These are phyloP conservation scores for Camponotus pennsylvanicus DNA, from an alignment of 1,140 invertebrate species.

Conservation along the genomic window DNA sequence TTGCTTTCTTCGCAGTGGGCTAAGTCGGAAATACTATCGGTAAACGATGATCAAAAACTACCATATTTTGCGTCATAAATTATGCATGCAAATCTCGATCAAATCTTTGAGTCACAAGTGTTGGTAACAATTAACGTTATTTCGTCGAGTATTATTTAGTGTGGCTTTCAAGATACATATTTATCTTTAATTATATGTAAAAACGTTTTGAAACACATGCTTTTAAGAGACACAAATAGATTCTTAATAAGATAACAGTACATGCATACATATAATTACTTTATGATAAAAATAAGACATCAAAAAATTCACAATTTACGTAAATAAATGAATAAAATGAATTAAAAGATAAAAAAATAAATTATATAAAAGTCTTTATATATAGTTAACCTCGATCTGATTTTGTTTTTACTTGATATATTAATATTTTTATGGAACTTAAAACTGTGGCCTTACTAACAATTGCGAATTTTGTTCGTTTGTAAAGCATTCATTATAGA, in stretches of 20 bases:
- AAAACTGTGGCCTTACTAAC: constrained; percentile 6
- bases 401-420: constrained; percentile 42
- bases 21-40: neutral
- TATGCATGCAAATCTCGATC: constrained; percentile 6
- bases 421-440: constrained; percentile 46
- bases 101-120: constrained; percentile 1
- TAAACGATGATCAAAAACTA: constrained; percentile 6
- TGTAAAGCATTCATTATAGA: neutral
- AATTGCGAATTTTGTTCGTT: neutral
- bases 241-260: neutral
- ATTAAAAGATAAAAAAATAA: constrained; percentile 33
- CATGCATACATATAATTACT: neutral
- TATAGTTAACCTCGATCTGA: constrained; percentile 37
- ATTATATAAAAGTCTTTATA: constrained; percentile 38
- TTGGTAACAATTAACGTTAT: neutral
- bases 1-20: neutral
- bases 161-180: neutral
- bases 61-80: constrained; percentile 15
- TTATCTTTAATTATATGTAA: neutral
- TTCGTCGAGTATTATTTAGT: too few relatives aligned
- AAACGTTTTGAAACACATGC: neutral
- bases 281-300: neutral
- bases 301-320: neutral
- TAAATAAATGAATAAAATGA: neutral
- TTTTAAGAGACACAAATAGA: neutral